Evolutionary conservation across 2,888 invertebrate species (phyloP).

Genomic region (Lepidochrysops patricia): DNA sequence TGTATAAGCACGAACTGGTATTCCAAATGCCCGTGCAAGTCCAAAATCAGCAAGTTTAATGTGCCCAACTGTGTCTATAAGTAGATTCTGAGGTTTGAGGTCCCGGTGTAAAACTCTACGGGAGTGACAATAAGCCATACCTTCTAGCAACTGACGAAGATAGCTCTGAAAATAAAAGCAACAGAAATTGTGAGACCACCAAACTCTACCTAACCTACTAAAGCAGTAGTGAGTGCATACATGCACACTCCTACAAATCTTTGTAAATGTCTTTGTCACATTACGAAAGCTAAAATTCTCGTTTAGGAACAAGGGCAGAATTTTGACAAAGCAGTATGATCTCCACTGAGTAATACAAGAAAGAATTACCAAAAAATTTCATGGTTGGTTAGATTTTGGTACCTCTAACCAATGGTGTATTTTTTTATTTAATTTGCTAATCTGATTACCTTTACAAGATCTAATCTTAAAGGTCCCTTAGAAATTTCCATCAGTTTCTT

Average conservation of each 20-base stretch:
- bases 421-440: not conserved
- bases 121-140: conserved; percentile 92
- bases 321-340: too few species aligned
- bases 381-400: too few species aligned
- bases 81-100: conserved; percentile 95
- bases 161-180: conserved; percentile 75
- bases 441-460: conserved; percentile 77
- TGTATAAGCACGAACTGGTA: conserved; percentile 95
- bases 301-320: too few species aligned
- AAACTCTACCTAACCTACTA: too few species aligned
- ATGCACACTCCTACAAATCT: too few species aligned
- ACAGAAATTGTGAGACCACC: too few species aligned
- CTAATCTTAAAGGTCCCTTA: conserved; percentile 75
- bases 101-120: conserved; percentile 93
- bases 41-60: conserved; percentile 98
- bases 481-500: conserved; percentile 89
- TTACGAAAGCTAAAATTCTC: too few species aligned
- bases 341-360: too few species aligned
- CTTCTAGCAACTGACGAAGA: conserved; percentile 89
- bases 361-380: too few species aligned
- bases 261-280: too few species aligned
- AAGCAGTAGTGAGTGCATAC: too few species aligned
- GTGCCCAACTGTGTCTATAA: conserved; percentile 87
- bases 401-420: too few species aligned
- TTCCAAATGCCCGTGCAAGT: conserved; percentile 91